phyloP scores from a whole-genome alignment of 2,888 invertebrate species.

The Ligdia adustata region DNA sequence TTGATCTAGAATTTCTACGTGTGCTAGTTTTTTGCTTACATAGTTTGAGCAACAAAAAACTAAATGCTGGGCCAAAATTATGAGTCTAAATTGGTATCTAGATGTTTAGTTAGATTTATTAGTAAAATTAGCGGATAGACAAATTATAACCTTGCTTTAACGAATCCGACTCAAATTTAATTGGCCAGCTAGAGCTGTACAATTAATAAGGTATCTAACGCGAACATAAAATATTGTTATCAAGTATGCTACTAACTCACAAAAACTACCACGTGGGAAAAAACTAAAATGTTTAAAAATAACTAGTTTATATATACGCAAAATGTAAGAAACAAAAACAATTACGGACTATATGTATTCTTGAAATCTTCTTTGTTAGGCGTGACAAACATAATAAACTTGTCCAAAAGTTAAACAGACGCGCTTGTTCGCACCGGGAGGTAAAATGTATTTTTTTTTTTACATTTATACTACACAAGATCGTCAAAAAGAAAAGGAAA shows the following conservation, averaged over 20 bases:
- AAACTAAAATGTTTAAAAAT: slow-evolving; percentile 24
- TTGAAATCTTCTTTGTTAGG: slow-evolving; percentile 8
- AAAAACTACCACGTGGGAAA: slow-evolving; percentile 11
- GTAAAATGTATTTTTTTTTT: no score
- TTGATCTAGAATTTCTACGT: no score
- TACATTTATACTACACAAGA: no score
- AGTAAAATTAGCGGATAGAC: not conserved
- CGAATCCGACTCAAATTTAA: slow-evolving; percentile 2
- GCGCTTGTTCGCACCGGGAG: no score
- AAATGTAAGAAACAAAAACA: slow-evolving; percentile 22
- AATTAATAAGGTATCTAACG: no score
- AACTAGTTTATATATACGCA: slow-evolving; percentile 14
- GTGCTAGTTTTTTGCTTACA: no score
- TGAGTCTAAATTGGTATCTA: no score
- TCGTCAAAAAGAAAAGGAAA: no score
- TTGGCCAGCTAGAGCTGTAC: not conserved
- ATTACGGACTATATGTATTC: slow-evolving; percentile 33
- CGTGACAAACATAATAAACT: slow-evolving; percentile 35
- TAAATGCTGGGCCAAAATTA: no score
- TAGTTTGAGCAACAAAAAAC: no score
- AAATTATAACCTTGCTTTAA: slow-evolving; percentile 6
- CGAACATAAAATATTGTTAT: not conserved
- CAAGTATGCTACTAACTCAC: not conserved
- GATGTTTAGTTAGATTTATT: no score
- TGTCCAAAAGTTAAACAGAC: slow-evolving; percentile 6